Evolutionary conservation across 2,113 vertebrate species (phyloP), one percentile per base, ranked within the genome.

Genomic region (Python bivittatus): DNA sequence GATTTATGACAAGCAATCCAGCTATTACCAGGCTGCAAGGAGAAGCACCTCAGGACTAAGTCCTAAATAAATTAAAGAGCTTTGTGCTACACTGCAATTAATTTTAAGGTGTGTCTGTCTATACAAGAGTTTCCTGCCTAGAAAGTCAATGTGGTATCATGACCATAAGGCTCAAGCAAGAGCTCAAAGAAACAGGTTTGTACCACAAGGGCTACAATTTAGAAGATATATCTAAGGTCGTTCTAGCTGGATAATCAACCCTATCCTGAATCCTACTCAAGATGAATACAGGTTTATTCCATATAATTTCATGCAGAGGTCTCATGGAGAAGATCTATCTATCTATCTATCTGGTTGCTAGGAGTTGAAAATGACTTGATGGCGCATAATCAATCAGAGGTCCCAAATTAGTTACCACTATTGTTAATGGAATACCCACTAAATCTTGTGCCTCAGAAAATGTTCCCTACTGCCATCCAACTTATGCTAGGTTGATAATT

Each of bases 1-100:
- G 90, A 93, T 93, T 93, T 93, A 91, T 88, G 86, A 84, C 86
- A 88, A 25, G 33, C 33, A 10, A 68, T 64, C 68, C 52, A 33
- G 86, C 86, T 44, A 93, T 64, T 93, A 88, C 44, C 33, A 88
- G n/a, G 33, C 53, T 88, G 15, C 23, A 23, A 84, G n/a, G 79
- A 88, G 72, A 64, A 88, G 38, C 68, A 42, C 88, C 56, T 52
- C 15, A 9, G 54, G 20, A 89, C 42, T n/a, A 27, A 53, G 48
- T 54, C 84, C 5, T 9, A 85, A 12, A 68, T n/a, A 68, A 68
- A 57, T 68, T 33, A 68, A 48, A 92, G 61, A 72, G 44, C 13
- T 56, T 17, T 90, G 72, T 3, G 53, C 33, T 48, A 27, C 25
- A 20, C 23, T 84, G 61, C n/a, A 52, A 15, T 61, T 85, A 52